Conservation (phyloP, 2,797 vertebrate species). For the Syndactyla subalaris region DNA sequence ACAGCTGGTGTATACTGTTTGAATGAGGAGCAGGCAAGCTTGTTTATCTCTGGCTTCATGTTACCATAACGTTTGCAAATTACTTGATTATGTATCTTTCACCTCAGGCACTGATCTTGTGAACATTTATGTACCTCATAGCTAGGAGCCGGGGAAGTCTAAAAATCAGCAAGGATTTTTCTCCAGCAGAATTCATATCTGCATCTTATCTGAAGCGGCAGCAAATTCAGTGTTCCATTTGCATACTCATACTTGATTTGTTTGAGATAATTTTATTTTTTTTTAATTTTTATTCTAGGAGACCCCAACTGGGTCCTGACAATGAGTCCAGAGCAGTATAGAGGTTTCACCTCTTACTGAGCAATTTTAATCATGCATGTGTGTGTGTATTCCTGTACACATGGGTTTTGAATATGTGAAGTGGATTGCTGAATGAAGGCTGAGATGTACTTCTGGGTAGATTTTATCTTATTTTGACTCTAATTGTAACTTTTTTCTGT, state of each 20-base stretch:
- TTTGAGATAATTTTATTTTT: neutral
- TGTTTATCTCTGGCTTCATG: neutral
- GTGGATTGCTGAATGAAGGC: neutral
- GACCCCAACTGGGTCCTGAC: neutral
- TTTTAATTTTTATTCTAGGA: neutral
- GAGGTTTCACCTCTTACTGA: neutral
- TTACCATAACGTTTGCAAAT: neutral
- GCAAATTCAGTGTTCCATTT: neutral
- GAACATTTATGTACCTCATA: neutral
- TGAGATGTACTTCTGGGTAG: neutral
- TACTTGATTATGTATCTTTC: neutral
- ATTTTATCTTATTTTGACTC: neutral
- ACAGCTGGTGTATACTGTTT: neutral
- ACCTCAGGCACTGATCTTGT: neutral
- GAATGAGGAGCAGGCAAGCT: neutral
- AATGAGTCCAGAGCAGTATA: neutral
- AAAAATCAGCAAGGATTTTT: neutral
- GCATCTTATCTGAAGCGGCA: neutral
- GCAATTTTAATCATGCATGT: neutral
- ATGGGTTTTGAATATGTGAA: accelerated
- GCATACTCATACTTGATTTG: neutral
- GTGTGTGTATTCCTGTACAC: neutral
- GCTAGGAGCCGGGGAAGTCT: neutral
- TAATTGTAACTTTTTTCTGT: neutral
- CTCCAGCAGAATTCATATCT: neutral